These are phyloP conservation scores for Thalassaphorura encarpata DNA, from an alignment of 1,140 invertebrate species.

Conservation along the genomic window DNA sequence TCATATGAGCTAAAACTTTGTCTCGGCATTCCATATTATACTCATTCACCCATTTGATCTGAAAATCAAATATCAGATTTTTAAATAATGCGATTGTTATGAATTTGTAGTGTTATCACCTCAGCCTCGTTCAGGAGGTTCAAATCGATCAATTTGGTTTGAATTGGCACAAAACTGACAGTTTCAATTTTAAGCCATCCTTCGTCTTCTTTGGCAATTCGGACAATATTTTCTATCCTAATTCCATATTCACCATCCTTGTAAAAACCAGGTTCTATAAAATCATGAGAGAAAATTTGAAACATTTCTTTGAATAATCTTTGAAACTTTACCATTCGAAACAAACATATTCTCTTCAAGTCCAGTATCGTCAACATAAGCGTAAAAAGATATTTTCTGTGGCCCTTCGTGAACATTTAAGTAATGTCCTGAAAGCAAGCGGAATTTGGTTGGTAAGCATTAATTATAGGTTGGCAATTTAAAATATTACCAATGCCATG, in stretches of 20 bases:
- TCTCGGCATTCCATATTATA: slow-evolving; percentile 63
- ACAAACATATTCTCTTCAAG: slow-evolving; percentile 80
- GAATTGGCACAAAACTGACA: slow-evolving; percentile 83
- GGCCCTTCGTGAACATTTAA: slow-evolving; percentile 97
- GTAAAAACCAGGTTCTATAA: slow-evolving; percentile 65
- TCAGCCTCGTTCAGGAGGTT: slow-evolving; percentile 62
- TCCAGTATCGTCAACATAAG: slow-evolving; percentile 64
- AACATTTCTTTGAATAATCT: background rate
- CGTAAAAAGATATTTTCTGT: slow-evolving; percentile 62
- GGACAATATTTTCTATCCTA: slow-evolving; percentile 81
- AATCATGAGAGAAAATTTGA: slow-evolving; percentile 3
- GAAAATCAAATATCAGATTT: slow-evolving; percentile 23
- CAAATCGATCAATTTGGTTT: slow-evolving; percentile 76
- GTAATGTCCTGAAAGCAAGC: too few species aligned
- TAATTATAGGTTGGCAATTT: too few species aligned
- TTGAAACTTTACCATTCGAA: slow-evolving; percentile 64
- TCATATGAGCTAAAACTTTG: slow-evolving; percentile 56
- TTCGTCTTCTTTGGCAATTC: slow-evolving; percentile 56
- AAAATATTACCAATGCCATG: slow-evolving; percentile 96
- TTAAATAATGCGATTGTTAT: slow-evolving; percentile 5
- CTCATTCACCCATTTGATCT: slow-evolving; percentile 61
- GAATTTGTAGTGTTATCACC: slow-evolving; percentile 41
- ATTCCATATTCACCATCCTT: slow-evolving; percentile 79
- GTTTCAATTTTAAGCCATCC: slow-evolving; percentile 62
- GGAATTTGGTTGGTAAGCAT: too few species aligned